phyloP scores from a whole-genome alignment of 2,888 invertebrate species.

The Xiphydria camelus region DNA sequence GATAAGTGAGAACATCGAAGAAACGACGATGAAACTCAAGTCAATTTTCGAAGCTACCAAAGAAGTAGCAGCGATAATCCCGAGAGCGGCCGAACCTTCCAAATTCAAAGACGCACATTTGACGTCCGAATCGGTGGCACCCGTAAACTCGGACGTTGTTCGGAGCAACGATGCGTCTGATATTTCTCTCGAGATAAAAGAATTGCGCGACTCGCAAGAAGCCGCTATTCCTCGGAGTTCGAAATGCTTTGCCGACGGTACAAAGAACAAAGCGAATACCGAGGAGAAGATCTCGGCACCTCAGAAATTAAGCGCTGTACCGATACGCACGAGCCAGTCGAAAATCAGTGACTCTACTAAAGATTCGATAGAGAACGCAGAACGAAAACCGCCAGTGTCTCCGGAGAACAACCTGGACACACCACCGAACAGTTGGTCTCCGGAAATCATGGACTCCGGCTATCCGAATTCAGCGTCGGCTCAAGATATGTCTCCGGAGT shows the following conservation, averaged over 20 bases:
- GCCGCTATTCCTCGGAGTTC: neutral
- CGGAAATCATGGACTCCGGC: conserved; percentile 50
- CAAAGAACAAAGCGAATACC: too few relatives aligned
- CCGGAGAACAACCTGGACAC: conserved; percentile 32
- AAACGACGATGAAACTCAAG: neutral
- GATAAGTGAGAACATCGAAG: neutral
- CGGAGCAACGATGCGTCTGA: too few relatives aligned
- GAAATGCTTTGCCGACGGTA: too few relatives aligned
- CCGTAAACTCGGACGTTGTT: too few relatives aligned
- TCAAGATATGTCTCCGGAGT: conserved; percentile 45
- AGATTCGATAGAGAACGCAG: too few relatives aligned
- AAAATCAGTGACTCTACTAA: too few relatives aligned
- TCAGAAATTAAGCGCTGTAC: too few relatives aligned
- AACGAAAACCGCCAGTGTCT: conserved; percentile 22
- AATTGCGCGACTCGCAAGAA: neutral
- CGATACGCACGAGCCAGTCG: too few relatives aligned
- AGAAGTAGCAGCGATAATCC: neutral
- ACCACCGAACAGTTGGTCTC: conserved; percentile 43
- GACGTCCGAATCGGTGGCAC: too few relatives aligned
- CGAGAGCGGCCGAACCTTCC: too few relatives aligned
- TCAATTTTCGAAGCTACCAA: neutral
- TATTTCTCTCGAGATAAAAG: neutral
- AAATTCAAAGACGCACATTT: too few relatives aligned
- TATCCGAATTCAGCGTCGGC: conserved; percentile 48
- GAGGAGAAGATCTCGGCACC: too few relatives aligned